Evolutionary conservation across 1,140 invertebrate genomes (phyloP), one percentile per base, ranked within the genome.

Genomic region (Drosophila lacertosa): DNA sequence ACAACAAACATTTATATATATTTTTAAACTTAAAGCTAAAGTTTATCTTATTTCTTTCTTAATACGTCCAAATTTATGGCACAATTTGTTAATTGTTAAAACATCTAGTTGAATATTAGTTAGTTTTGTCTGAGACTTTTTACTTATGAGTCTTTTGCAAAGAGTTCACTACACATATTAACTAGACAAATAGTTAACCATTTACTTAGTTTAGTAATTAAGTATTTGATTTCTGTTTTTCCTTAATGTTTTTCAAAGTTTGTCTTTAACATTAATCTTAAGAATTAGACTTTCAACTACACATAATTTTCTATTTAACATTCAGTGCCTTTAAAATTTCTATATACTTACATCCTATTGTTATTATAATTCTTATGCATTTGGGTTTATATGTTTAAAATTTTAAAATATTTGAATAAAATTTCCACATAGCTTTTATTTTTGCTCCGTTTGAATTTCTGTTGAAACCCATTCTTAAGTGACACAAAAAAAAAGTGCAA

Each of bases 111-210:
- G 15, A 39, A 60, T 50, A 51, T 39, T 50, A 40, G 5, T n/a
- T 37, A 10, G 24, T 58, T 44, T 24, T 63, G 40, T 68, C 65
- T 53, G 48, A 48, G 42, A 69, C 59, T 20, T 39, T 63, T 40
- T 33, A 54, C 33, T 54, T 69, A 35, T 55, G 58, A 69, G 66
- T 69, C 42, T 63, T 69, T 69, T 18, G 40, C 33, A 60, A 32
- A 54, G 48, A 67, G 26, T 62, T 67, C 53, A 3, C 22, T 45
- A 53, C 20, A 39, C 22, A 39, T 22, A 37, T 6, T n/a, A 18
- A 24, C 50, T 62, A 35, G 29, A 40, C 32, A 29, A 26, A 10
- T 47, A 13, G 16, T 47, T 1, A 20, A 3, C 6, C 4, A 44
- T 16, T 22, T 26, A 13, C 7, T n/a, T 20, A 24, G 37, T 42